Evolutionary conservation across 2,797 vertebrate species (phyloP).

Genomic region (Amniataba percoides): DNA sequence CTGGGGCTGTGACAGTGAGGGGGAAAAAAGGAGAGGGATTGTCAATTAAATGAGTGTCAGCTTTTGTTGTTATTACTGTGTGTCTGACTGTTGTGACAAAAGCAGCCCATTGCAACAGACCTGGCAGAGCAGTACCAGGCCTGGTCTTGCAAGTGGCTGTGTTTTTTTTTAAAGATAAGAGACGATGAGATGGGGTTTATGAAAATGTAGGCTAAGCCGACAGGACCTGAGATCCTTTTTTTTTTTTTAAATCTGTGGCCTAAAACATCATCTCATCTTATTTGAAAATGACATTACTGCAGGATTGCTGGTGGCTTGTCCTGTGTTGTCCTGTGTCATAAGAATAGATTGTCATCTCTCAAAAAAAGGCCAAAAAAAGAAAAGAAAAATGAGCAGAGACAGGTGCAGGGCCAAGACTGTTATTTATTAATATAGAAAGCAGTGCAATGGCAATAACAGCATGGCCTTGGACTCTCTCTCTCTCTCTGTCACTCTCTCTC

Average conservation of each 20-base stretch:
- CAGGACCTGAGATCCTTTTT: constrained; percentile 53
- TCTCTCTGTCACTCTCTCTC: background rate
- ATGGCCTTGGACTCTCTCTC: constrained; percentile 66
- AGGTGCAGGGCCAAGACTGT: constrained; percentile 57
- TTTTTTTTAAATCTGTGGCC: constrained; percentile 56
- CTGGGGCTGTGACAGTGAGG: constrained; percentile 26
- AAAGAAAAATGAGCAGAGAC: constrained; percentile 47
- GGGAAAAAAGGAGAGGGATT: background rate
- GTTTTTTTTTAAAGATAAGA: constrained; percentile 50
- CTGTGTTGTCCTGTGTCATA: constrained; percentile 35
- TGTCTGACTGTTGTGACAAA: constrained; percentile 52
- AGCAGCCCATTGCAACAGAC: constrained; percentile 52
- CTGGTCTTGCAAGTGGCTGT: constrained; percentile 52
- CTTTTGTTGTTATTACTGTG: constrained; percentile 65
- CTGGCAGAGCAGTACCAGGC: constrained; percentile 49
- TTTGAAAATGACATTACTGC: constrained; percentile 61
- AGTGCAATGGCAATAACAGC: constrained; percentile 67
- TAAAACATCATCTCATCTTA: constrained; percentile 61
- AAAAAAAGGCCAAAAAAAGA: background rate
- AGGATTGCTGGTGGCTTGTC: constrained; percentile 27
- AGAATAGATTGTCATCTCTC: constrained; percentile 61
- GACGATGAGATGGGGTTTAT: constrained; percentile 54
- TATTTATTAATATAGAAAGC: constrained; percentile 63
- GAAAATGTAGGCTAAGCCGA: constrained; percentile 69
- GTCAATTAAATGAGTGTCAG: constrained; percentile 42